Base-by-base conservation (phyloP, 2,797 vertebrate species). In the Borostomias antarcticus region DNA sequence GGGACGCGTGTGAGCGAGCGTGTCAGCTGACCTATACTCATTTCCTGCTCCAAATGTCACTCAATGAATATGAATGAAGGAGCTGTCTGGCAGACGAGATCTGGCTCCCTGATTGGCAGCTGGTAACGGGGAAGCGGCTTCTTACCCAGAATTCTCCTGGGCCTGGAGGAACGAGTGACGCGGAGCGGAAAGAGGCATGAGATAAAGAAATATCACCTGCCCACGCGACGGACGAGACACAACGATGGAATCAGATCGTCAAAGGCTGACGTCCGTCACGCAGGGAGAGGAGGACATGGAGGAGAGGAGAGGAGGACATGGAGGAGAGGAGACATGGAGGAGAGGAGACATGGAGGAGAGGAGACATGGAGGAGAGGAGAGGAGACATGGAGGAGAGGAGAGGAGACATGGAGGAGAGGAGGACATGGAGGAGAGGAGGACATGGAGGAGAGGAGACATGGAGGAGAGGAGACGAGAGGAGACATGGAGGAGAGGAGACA, bases 191-290 rank as follows among this genome's bases (percentile, higher is more conserved):
- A 66, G 71, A n/a, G 23, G 53, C 58, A 78, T 48, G 64, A 80
- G 86, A 92, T 91, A 88, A 88, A 89, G 84, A 92, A 90, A 90
- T 88, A 88, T 79, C 88, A 89, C 73, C 85, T 79, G 87, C 82
- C 78, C 78, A 76, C 63, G 76, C 67, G 62, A 82, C 82, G 86
- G 74, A 68, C 77, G 79, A 68, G 67, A 70, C 40, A 68, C 76
- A 74, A 76, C 79, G 73, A 58, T 82, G 74, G 62, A 78, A 87
- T 86, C 86, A 73, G 74, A 82, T 85, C 68, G 82, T 72, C 70
- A 90, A 92, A 91, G 86, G 86, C 82, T 89, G 72, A 47, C 58
- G 72, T 82, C 89, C 86, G 72, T 91, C 89, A 91, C 40, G 23
- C 29, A 30, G 56, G 37, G 28, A 33, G 57, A 29, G 19, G 69